These are phyloP conservation scores for Alectoris magna DNA, from an alignment of 2,797 vertebrate genomes.

Conservation along the genomic window DNA sequence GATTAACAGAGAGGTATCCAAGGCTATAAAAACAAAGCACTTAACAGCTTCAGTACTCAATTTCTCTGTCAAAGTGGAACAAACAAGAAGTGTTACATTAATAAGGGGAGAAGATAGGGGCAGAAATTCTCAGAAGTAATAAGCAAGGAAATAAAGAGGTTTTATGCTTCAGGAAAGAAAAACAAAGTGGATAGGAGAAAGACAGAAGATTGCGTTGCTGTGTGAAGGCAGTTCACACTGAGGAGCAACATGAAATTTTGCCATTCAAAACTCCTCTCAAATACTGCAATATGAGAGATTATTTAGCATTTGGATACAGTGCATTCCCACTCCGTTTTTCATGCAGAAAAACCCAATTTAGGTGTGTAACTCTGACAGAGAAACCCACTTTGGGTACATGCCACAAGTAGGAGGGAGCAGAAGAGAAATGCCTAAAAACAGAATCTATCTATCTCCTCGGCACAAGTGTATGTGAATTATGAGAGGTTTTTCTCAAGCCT, in stretches of 20 bases:
- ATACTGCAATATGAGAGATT: not conserved
- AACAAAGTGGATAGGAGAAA: not conserved
- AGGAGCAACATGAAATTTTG: not conserved
- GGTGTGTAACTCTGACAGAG: not conserved
- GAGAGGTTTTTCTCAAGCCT: not conserved
- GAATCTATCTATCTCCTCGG: not conserved
- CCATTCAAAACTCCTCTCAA: not conserved
- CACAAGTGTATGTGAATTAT: fast-evolving
- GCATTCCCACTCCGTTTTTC: not conserved
- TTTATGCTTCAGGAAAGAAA: not conserved
- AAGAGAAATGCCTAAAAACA: not conserved
- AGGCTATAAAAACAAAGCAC: not conserved
- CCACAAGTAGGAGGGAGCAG: not conserved
- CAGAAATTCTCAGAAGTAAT: not conserved
- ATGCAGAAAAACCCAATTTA: not conserved
- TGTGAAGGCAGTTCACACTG: not conserved
- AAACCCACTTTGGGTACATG: not conserved
- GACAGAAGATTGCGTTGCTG: not conserved
- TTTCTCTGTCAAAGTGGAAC: not conserved
- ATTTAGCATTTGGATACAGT: not conserved
- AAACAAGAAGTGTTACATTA: not conserved
- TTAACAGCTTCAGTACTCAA: not conserved
- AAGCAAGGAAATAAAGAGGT: not conserved
- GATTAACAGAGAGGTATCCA: fast-evolving
- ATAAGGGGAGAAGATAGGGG: not conserved